A percentile compares a stretch with the other conserved stretches of the same genome.
Evolutionary conservation across 2,113 vertebrate genomes (phyloP).

Genomic region (Neomonachus schauinslandi): DNA sequence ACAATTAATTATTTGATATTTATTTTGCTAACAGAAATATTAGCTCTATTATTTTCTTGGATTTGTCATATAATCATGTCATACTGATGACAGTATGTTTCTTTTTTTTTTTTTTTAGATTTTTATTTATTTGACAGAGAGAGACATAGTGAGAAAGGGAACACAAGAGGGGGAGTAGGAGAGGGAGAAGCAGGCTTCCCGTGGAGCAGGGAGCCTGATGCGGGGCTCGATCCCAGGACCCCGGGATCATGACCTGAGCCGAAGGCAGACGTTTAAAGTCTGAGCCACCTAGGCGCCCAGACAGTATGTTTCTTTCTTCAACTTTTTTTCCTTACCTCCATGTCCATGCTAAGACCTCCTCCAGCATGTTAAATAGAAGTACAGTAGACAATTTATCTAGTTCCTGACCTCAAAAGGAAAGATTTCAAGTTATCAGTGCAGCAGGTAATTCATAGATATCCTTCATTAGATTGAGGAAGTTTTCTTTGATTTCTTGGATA

Average conservation of each 20-base stretch:
- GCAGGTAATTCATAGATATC: not conserved
- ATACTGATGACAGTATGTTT: not conserved
- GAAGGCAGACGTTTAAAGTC: too few relatives aligned
- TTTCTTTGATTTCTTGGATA: not conserved
- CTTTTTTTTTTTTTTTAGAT: too few relatives aligned
- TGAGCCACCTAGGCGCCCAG: too few relatives aligned
- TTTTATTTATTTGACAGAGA: too few relatives aligned
- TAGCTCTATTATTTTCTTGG: not conserved
- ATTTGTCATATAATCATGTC: not conserved
- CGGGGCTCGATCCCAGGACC: too few relatives aligned
- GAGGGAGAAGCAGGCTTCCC: too few relatives aligned
- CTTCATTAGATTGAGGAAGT: not conserved
- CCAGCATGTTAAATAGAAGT: not conserved
- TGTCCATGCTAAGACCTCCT: not conserved
- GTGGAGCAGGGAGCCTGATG: too few relatives aligned
- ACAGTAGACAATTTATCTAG: not conserved
- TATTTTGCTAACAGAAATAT: not conserved
- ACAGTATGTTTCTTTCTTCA: not conserved
- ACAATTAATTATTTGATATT: not conserved
- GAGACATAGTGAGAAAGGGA: too few relatives aligned
- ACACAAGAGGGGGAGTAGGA: too few relatives aligned
- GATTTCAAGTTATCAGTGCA: not conserved
- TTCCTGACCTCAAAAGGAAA: not conserved
- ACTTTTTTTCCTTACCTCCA: not conserved
- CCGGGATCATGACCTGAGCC: too few relatives aligned